Percentiles rank a stretch among this genome's conserved stretches.
Evolutionary conservation across 1,140 invertebrate species (phyloP).

Genomic region (Cydia fagiglandana): DNA sequence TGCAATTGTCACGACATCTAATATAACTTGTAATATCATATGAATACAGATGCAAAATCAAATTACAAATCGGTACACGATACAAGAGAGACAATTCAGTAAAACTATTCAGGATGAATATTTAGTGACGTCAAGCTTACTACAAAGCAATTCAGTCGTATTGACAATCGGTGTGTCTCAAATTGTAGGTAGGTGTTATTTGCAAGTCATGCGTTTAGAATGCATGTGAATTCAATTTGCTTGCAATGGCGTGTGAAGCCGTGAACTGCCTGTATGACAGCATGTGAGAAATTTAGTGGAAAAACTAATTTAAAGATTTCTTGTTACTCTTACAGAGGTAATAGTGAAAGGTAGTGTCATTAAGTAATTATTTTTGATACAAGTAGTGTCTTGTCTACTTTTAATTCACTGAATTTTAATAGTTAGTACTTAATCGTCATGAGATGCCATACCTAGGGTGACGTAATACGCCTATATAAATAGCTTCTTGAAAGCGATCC

Average conservation of each 20-base stretch:
- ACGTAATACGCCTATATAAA: no score
- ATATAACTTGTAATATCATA: background rate
- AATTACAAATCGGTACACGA: background rate
- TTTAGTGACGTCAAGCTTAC: background rate
- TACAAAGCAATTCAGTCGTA: background rate
- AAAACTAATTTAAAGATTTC: background rate
- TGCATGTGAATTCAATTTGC: conserved; percentile 31
- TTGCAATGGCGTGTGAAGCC: conserved; percentile 22
- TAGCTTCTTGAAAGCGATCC: no score
- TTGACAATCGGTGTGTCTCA: conserved; percentile 13
- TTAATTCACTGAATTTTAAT: no score
- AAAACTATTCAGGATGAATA: background rate
- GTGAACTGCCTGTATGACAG: background rate
- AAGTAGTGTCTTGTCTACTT: no score
- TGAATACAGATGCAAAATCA: background rate
- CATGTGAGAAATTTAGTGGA: background rate
- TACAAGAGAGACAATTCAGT: background rate
- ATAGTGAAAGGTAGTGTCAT: no score
- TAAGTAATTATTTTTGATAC: no score
- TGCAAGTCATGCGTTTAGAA: background rate
- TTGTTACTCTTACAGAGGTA: no score
- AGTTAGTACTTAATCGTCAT: no score
- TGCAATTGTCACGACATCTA: background rate
- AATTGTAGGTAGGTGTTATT: background rate
- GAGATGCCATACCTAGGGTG: no score